Base-by-base conservation (phyloP, 2,797 vertebrate species). In the Manis javanica region DNA sequence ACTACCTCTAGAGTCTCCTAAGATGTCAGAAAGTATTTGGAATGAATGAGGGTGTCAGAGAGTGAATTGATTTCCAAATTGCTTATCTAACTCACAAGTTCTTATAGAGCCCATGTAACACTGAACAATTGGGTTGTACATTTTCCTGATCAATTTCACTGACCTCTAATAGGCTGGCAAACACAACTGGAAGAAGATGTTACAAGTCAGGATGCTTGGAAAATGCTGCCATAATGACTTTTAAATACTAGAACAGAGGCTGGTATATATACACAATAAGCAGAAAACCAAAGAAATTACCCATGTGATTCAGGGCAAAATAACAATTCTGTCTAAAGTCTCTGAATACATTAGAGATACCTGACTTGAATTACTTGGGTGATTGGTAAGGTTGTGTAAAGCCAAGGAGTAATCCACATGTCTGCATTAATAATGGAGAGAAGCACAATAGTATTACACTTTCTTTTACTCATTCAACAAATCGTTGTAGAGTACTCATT, bases 91-190 rank as follows among this genome's bases (percentile, higher is more conserved):
- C 1, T 51, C 42, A 23, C 61, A 88, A 42, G 14, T 63, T 87
- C 42, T 61, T 79, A 0, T 74, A 59, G 57, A 86, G 77, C 13
- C 23, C 57, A 26, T 10, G 31, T 26, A 18, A 90, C 42, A n/a
- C 19, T 87, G 75, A 93, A 71, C 39, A 88, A 81, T 37, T 74
- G 13, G 4, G 9, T 39, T 71, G 42, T 68, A 26, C 23, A 16
- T 87, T 77, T 75, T 87, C 8, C 49, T 79, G 53, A 92, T 84
- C 31, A 92, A 26, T 87, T 94, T 94, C 21, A 92, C 15, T 85
- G 15, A 81, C 31, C 21, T 71, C 42, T 81, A 26, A 68, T 63
- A 88, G 26, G 66, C 4, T 51, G 49, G 24, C 29, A 64, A 63
- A 90, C 46, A 4, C 83, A 83, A 89, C 15, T 29, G 12, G 19